Evolutionary conservation across 2,113 vertebrate species (phyloP).

Genomic region (Arizona elegans): DNA sequence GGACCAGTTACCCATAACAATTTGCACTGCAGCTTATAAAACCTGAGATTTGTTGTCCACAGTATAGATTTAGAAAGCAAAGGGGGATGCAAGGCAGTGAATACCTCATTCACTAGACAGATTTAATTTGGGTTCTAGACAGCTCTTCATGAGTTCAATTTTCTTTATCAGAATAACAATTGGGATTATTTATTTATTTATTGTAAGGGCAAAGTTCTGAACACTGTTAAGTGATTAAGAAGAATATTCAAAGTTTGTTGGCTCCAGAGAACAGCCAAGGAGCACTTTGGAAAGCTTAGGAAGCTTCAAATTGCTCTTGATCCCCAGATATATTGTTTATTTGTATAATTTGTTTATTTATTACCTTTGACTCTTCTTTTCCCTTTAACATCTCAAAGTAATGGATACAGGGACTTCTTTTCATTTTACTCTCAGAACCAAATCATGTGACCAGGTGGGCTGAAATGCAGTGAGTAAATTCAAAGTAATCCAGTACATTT

Average conservation of each 20-base stretch:
- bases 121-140: not conserved
- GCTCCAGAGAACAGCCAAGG: not conserved
- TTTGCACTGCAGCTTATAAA: slow-evolving; percentile 53
- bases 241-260: not conserved
- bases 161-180: not conserved
- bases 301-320: not conserved
- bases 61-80: slow-evolving; percentile 33
- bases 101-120: slow-evolving; percentile 21
- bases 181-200: not conserved
- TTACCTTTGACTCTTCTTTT: not conserved
- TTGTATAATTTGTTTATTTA: not conserved
- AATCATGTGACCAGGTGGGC: not conserved
- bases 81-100: not conserved
- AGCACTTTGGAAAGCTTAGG: not conserved
- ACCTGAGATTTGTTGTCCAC: slow-evolving; percentile 33
- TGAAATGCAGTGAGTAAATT: not conserved
- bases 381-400: not conserved
- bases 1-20: slow-evolving; percentile 50
- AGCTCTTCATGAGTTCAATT: not conserved
- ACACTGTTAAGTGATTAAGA: not conserved
- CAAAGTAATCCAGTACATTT: not conserved
- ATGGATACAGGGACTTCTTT: not conserved
- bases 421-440: not conserved
- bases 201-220: not conserved
- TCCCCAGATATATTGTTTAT: not conserved